Evolutionary conservation across 2,113 vertebrate genomes (phyloP).

Genomic region (Isichthys henryi): DNA sequence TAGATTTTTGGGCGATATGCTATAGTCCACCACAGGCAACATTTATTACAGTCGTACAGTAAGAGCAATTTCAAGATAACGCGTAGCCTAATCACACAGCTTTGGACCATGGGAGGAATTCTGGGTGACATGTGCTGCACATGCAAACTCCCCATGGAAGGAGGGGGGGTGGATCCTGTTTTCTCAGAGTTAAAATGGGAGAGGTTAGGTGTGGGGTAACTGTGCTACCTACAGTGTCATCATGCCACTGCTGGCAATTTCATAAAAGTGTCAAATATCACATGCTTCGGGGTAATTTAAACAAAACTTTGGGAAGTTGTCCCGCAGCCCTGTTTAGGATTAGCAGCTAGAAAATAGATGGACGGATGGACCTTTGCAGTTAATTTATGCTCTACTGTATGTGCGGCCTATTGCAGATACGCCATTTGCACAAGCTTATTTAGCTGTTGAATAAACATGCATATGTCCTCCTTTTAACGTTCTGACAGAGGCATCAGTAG

Average conservation of each 20-base stretch:
- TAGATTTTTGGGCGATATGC: neutral
- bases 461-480: neutral
- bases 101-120: neutral
- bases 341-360: neutral
- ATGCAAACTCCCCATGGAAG: neutral
- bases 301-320: neutral
- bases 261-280: neutral
- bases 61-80: neutral
- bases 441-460: constrained; percentile 1
- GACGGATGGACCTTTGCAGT: neutral
- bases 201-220: neutral
- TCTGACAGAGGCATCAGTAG: neutral
- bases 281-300: neutral
- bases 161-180: neutral
- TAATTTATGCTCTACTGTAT: neutral
- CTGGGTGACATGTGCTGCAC: neutral
- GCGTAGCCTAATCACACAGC: neutral
- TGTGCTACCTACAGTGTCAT: neutral
- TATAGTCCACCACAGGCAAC: neutral
- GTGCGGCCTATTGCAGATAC: neutral
- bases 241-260: neutral
- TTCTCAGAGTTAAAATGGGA: neutral
- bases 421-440: neutral
- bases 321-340: neutral
- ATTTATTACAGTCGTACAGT: neutral